A percentile compares a stretch with the other conserved stretches of the same genome.
Conservation (phyloP, 2,797 vertebrate genomes). For the Gadopsis marmoratus region DNA sequence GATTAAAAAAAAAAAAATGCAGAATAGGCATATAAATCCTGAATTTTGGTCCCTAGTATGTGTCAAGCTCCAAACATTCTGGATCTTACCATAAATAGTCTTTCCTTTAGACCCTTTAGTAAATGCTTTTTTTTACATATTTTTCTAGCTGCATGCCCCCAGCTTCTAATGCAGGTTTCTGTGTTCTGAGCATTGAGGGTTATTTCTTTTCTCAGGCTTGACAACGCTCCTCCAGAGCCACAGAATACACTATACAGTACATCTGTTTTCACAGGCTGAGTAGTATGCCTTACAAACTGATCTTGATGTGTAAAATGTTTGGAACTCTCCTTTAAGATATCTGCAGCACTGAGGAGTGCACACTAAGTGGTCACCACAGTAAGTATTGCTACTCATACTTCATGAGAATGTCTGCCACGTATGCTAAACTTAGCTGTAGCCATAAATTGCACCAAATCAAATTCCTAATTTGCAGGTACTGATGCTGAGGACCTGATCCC, state of each 20-base stretch:
- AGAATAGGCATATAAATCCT: slow-evolving; percentile 21
- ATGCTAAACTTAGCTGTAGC: slow-evolving; percentile 1
- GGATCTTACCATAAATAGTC: too few species aligned
- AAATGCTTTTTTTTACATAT: not conserved
- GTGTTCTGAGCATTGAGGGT: not conserved
- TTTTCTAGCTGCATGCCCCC: not conserved
- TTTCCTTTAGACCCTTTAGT: not conserved
- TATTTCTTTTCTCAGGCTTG: not conserved
- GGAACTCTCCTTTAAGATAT: not conserved
- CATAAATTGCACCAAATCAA: slow-evolving; percentile 21
- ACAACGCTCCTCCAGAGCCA: slow-evolving; percentile 16
- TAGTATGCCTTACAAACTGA: not conserved
- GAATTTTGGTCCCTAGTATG: slow-evolving; percentile 55
- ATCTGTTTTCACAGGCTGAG: not conserved
- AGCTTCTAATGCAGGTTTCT: slow-evolving; percentile 13
- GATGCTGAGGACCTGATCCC: slow-evolving; percentile 22
- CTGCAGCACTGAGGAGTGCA: slow-evolving; percentile 32
- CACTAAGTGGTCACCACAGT: slow-evolving; percentile 2
- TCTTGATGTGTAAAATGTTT: slow-evolving; percentile 1
- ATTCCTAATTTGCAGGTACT: slow-evolving; percentile 25
- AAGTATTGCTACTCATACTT: slow-evolving; percentile 67
- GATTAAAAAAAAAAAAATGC: slow-evolving; percentile 7
- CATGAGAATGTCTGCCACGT: slow-evolving; percentile 13
- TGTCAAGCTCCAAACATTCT: slow-evolving; percentile 1
- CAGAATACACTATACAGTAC: not conserved